Evolutionary conservation across 37 sponge, comb jelly and placozoan genomes (phyloP).

Genomic region (Crambe crambe): DNA sequence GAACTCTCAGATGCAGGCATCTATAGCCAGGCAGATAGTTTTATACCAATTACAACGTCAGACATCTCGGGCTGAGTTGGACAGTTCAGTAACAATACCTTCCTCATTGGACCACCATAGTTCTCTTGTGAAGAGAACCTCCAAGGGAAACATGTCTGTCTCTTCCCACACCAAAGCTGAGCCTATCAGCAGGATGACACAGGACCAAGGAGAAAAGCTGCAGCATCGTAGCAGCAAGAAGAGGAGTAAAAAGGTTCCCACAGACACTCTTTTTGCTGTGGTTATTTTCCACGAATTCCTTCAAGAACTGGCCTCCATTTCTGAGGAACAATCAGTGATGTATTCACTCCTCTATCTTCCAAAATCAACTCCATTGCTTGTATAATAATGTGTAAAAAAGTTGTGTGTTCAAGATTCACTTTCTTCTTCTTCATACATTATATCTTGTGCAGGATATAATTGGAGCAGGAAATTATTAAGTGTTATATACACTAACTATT

Average conservation of each 20-base stretch:
- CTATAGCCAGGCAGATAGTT: constrained; percentile 28
- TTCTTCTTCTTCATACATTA: not conserved
- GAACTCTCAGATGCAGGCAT: constrained; percentile 19
- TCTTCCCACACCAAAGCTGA: not conserved
- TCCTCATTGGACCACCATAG: not conserved
- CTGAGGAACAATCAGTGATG: constrained; percentile 69
- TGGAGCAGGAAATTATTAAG: too few species aligned
- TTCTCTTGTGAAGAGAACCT: constrained; percentile 1
- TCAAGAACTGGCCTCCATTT: constrained; percentile 71
- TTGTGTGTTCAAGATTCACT: not conserved
- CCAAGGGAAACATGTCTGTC: constrained; percentile 2
- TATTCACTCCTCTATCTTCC: constrained; percentile 28
- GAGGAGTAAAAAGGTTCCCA: constrained; percentile 55
- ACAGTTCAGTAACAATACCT: not conserved
- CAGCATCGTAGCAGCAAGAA: not conserved
- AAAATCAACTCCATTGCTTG: not conserved
- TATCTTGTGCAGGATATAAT: not conserved
- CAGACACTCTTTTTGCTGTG: constrained; percentile 70
- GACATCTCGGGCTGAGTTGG: constrained; percentile 6
- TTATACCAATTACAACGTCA: constrained; percentile 2
- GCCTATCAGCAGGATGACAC: not conserved
- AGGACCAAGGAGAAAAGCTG: not conserved
- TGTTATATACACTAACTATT: not conserved
- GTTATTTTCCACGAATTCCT: constrained; percentile 85
- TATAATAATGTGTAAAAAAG: not conserved